Percentiles rank a stretch among this genome's conserved stretches.
Evolutionary conservation across 2,888 invertebrate species (phyloP).

Genomic region (Omphaloscelis lunosa): DNA sequence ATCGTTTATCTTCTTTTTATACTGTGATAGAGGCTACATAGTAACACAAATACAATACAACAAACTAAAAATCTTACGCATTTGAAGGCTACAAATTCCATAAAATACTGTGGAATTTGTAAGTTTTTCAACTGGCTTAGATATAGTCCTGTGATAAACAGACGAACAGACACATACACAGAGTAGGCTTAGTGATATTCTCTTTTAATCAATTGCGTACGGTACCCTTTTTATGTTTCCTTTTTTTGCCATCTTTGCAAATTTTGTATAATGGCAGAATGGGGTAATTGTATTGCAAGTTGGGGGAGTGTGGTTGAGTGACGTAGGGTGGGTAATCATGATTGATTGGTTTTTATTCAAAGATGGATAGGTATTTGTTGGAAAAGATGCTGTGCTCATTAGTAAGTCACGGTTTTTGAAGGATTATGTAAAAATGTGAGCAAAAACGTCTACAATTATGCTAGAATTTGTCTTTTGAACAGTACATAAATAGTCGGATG

Average conservation of each 20-base stretch:
- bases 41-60: not conserved
- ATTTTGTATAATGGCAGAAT: slow-evolving; percentile 18
- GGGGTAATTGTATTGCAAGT: slow-evolving; percentile 44
- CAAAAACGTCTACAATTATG: not conserved
- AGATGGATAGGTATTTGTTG: slow-evolving; percentile 35
- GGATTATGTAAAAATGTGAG: not conserved
- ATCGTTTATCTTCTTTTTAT: not conserved
- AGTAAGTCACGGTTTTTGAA: slow-evolving; percentile 24
- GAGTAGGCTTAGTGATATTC: not conserved
- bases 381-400: slow-evolving; percentile 15
- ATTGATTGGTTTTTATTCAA: slow-evolving; percentile 47
- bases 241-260: slow-evolving; percentile 18
- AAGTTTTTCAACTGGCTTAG: not conserved
- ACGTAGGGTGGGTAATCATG: slow-evolving; percentile 42
- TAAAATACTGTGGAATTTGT: not conserved
- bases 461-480: too few relatives aligned
- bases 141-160: not conserved
- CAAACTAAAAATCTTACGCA: too few relatives aligned
- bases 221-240: not conserved
- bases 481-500: too few relatives aligned
- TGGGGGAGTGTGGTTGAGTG: slow-evolving; percentile 9
- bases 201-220: not conserved
- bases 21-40: too few relatives aligned
- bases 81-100: too few relatives aligned
- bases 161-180: not conserved